Percentiles rank a stretch among this genome's conserved stretches.
Evolutionary conservation across 53 echinoderm and acorn worm genomes (phyloP).

Genomic region (Crossaster papposus): DNA sequence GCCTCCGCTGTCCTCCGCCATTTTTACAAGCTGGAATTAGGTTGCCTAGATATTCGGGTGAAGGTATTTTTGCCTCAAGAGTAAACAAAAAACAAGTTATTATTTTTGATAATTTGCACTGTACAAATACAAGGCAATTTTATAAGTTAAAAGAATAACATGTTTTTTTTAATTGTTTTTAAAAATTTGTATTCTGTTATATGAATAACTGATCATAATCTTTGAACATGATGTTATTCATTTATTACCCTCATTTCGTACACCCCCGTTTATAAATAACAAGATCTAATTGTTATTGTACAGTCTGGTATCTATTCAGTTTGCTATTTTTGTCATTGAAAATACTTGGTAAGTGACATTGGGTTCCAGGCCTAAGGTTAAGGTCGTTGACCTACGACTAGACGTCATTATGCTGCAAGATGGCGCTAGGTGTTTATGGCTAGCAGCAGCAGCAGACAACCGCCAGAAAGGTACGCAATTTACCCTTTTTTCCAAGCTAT

Average conservation of each 20-base stretch:
- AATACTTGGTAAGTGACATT: not conserved
- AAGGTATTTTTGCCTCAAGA: not conserved
- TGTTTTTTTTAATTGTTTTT: no score
- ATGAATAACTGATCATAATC: not conserved
- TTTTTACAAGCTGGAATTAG: slow-evolving; percentile 34
- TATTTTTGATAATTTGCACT: not conserved
- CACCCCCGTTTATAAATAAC: not conserved
- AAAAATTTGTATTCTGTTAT: not conserved
- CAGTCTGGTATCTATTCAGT: slow-evolving; percentile 13
- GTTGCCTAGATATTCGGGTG: slow-evolving; percentile 41
- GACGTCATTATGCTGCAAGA: slow-evolving; percentile 79
- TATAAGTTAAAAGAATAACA: not conserved
- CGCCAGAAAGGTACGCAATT: slow-evolving; percentile 78
- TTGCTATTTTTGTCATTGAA: slow-evolving; percentile 2
- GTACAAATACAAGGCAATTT: not conserved
- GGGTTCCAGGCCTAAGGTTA: slow-evolving; percentile 44
- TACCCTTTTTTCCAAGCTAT: slow-evolving; percentile 39
- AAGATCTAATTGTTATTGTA: not conserved
- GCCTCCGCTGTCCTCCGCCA: slow-evolving; percentile 74
- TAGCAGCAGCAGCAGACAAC: slow-evolving; percentile 84
- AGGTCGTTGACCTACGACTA: slow-evolving; percentile 53
- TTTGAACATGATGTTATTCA: not conserved
- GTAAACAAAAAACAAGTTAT: not conserved
- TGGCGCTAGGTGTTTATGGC: slow-evolving; percentile 80
- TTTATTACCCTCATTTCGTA: not conserved